Evolutionary conservation across 1,140 invertebrate species (phyloP).

Genomic region (Ceratoteleas bidentatus): DNA sequence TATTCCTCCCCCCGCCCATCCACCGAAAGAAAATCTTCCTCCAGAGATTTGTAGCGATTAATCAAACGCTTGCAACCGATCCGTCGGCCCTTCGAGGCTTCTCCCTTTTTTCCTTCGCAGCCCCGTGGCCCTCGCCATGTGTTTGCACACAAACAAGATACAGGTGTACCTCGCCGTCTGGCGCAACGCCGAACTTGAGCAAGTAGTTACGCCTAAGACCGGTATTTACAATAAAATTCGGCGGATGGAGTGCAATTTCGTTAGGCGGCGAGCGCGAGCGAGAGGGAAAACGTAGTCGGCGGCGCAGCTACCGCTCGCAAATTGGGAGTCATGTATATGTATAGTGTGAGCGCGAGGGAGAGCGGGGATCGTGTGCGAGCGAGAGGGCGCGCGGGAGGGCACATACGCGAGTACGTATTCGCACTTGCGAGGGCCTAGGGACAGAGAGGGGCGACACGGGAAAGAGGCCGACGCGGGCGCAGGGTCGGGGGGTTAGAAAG

Average conservation of each 20-base stretch:
- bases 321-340: conserved; percentile 54
- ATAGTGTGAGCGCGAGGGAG: neutral
- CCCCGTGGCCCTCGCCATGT: conserved; percentile 23
- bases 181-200: conserved; percentile 31
- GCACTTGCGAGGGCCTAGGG: conserved; percentile 27
- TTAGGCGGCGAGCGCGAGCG: conserved; percentile 31
- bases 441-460: conserved; percentile 8
- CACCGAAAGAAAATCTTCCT: too few species aligned
- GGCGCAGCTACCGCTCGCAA: conserved; percentile 28
- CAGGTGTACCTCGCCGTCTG: conserved; percentile 36
- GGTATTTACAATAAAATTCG: conserved; percentile 61
- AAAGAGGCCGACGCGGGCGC: conserved; percentile 19
- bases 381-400: conserved; percentile 10
- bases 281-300: neutral
- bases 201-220: conserved; percentile 50
- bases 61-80: neutral
- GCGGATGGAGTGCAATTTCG: conserved; percentile 46
- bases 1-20: too few species aligned
- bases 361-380: too few species aligned
- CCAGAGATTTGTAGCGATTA: conserved; percentile 17
- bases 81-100: neutral
- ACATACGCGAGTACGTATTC: conserved; percentile 38
- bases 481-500: conserved; percentile 19
- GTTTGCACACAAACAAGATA: conserved; percentile 58
- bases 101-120: neutral